Conservation (phyloP, 2,888 invertebrate species). For the Blera fallax region DNA sequence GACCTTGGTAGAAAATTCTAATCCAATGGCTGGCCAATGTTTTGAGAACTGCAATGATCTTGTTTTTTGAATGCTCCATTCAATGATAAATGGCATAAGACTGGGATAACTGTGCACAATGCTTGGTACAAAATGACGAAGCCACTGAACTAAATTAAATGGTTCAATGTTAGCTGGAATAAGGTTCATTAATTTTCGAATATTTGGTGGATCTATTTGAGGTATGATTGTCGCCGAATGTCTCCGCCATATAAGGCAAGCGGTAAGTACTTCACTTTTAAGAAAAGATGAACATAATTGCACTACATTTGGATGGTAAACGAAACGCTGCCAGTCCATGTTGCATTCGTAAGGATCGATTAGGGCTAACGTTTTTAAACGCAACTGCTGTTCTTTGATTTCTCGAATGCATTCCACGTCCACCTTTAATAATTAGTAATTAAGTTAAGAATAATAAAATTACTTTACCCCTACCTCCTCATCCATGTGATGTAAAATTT, state of each 20-base stretch:
- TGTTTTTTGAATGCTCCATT: slow-evolving; percentile 80
- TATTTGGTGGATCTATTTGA: slow-evolving; percentile 76
- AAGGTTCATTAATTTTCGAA: slow-evolving; percentile 77
- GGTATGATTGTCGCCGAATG: slow-evolving; percentile 79
- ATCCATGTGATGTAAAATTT: slow-evolving; percentile 78
- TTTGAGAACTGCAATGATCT: slow-evolving; percentile 79
- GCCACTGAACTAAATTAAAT: slow-evolving; percentile 80
- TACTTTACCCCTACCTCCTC: slow-evolving; percentile 75
- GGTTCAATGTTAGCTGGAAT: slow-evolving; percentile 79
- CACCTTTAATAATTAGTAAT: slow-evolving; percentile 68
- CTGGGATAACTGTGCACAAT: slow-evolving; percentile 79
- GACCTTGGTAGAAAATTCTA: slow-evolving; percentile 80
- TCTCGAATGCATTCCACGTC: slow-evolving; percentile 78
- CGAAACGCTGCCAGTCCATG: slow-evolving; percentile 81
- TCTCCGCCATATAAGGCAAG: slow-evolving; percentile 80
- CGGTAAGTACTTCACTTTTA: slow-evolving; percentile 78
- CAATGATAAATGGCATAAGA: slow-evolving; percentile 78
- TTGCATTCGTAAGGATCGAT: slow-evolving; percentile 81
- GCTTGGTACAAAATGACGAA: slow-evolving; percentile 80
- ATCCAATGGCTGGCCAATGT: slow-evolving; percentile 81
- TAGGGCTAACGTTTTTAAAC: slow-evolving; percentile 80
- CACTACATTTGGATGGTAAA: slow-evolving; percentile 79
- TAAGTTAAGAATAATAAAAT: background rate
- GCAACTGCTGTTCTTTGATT: slow-evolving; percentile 80
- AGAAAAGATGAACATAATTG: slow-evolving; percentile 78